Evolutionary conservation across 2,113 vertebrate species (phyloP).

Genomic region (Pelvicachromis taeniatus): DNA sequence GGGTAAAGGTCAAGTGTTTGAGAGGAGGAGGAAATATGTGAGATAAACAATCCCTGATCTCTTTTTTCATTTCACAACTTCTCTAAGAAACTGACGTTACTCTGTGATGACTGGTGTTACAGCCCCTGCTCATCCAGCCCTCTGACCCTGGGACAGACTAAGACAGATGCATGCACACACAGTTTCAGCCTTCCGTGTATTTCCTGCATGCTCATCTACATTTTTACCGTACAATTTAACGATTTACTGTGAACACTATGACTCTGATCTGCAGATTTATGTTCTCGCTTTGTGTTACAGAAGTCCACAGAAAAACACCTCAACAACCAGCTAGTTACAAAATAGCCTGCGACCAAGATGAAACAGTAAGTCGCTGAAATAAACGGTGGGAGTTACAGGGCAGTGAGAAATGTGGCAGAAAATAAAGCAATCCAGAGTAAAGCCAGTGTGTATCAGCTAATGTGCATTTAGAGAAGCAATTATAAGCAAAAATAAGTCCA

Average conservation of each 20-base stretch:
- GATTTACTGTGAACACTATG: background rate
- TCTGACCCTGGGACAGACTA: background rate
- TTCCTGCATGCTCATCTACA: background rate
- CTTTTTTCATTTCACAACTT: constrained; percentile 18
- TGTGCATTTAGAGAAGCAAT: background rate
- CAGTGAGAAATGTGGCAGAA: background rate
- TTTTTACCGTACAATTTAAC: background rate
- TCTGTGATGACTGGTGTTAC: background rate
- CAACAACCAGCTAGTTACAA: background rate
- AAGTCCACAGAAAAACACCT: background rate
- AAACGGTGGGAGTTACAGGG: background rate
- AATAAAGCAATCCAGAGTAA: background rate
- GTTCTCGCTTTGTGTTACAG: background rate
- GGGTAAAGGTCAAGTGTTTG: constrained; percentile 43
- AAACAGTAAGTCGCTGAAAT: background rate
- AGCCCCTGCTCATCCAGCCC: background rate
- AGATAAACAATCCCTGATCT: constrained; percentile 8
- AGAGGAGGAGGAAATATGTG: constrained; percentile 31
- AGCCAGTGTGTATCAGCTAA: background rate
- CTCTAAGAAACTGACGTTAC: background rate
- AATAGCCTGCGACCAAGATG: background rate
- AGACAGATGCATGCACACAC: background rate
- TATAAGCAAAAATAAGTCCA: background rate
- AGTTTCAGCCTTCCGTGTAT: background rate
- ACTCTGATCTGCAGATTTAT: background rate